A percentile compares a stretch with the other conserved stretches of the same genome.
Evolutionary conservation across 1,140 invertebrate genomes (phyloP).

Genomic region (Orius insidiosus): DNA sequence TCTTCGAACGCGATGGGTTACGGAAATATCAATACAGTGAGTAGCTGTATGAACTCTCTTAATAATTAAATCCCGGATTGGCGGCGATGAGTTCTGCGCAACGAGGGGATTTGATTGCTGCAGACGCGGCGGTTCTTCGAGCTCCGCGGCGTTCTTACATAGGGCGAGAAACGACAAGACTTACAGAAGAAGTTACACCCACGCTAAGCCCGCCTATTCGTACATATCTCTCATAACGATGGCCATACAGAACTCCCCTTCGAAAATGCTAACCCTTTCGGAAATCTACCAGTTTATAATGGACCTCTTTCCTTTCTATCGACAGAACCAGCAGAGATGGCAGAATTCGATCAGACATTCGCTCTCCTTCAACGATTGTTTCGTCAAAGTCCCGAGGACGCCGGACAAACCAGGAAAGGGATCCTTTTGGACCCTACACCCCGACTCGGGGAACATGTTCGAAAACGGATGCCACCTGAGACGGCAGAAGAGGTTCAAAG

Average conservation of each 20-base stretch:
- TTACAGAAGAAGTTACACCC: constrained; percentile 86
- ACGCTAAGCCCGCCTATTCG: constrained; percentile 95
- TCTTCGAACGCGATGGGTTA: constrained; percentile 43
- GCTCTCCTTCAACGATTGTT: constrained; percentile 96
- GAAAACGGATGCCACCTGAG: constrained; percentile 97
- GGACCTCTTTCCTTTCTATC: constrained; percentile 96
- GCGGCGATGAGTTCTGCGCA: constrained; percentile 28
- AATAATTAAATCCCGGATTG: constrained; percentile 32
- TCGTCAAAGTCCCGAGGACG: constrained; percentile 94
- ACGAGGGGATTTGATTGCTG: constrained; percentile 26
- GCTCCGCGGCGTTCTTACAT: constrained; percentile 43
- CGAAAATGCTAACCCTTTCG: constrained; percentile 90
- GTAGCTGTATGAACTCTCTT: constrained; percentile 48
- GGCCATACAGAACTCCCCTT: constrained; percentile 93
- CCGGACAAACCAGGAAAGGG: constrained; percentile 96
- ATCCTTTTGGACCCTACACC: constrained; percentile 96
- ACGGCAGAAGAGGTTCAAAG: constrained; percentile 95
- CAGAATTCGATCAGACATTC: constrained; percentile 97
- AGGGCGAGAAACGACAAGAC: constrained; percentile 67
- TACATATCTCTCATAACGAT: constrained; percentile 99
- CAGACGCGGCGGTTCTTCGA: constrained; percentile 43
- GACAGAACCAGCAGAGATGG: constrained; percentile 97
- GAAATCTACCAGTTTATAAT: constrained; percentile 99
- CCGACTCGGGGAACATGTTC: constrained; percentile 99
- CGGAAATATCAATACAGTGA: constrained; percentile 44